Percentiles rank a stretch among this genome's conserved stretches.
Conservation (phyloP, 23 tunicate genomes). For the Trididemnum nubilum region DNA sequence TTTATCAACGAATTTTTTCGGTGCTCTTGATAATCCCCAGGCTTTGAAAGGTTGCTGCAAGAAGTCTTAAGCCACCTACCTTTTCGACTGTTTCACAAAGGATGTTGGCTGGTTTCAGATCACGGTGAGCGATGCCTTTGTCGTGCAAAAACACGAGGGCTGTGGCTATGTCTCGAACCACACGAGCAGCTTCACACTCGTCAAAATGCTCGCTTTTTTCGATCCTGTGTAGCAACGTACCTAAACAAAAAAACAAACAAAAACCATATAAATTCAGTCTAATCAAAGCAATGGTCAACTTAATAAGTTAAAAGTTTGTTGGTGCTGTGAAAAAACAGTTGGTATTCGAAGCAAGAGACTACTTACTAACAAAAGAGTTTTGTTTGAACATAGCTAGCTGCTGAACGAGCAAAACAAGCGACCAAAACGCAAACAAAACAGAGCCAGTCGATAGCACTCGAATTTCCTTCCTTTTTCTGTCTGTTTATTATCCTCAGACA, state of each 20-base stretch:
- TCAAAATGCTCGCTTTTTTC: slow-evolving; percentile 78
- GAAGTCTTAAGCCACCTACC: too few relatives aligned
- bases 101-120: slow-evolving; percentile 98
- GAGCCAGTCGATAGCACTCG: slow-evolving; percentile 14
- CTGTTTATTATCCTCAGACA: not conserved
- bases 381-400: too few relatives aligned
- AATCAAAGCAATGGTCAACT: not conserved
- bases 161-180: slow-evolving; percentile 86
- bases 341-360: not conserved
- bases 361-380: too few relatives aligned
- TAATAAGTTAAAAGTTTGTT: not conserved
- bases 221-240: slow-evolving; percentile 87
- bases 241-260: not conserved
- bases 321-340: not conserved
- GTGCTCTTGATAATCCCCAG: too few relatives aligned
- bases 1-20: too few relatives aligned
- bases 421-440: not conserved
- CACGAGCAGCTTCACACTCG: slow-evolving; percentile 88
- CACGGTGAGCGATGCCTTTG: slow-evolving; percentile 98
- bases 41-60: too few relatives aligned
- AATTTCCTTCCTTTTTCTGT: slow-evolving; percentile 35
- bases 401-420: not conserved
- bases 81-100: slow-evolving; percentile 82
- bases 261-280: not conserved
- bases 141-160: slow-evolving; percentile 94